Base-by-base conservation (phyloP, 2,888 invertebrate genomes). In the Deilephila porcellus region DNA sequence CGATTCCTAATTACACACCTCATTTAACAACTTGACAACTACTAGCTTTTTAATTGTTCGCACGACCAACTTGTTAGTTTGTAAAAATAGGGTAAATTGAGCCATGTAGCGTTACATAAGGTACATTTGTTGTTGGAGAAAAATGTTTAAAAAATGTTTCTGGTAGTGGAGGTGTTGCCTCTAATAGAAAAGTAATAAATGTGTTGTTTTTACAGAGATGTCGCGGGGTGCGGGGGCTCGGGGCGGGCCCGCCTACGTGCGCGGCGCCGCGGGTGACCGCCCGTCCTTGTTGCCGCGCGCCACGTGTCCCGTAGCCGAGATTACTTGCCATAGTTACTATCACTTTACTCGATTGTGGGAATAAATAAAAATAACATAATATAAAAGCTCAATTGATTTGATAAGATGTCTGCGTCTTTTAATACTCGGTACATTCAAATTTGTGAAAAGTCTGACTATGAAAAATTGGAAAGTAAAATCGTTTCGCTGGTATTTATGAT, bases 191-290 rank as follows among this genome's bases (percentile, higher is more conserved):
- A 60, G 25, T 53, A 72, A 32, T 77, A 76, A 78, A 73, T 77
- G 76, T 78, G 70, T 74, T 76, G 62, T 80, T 79, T 78, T 79
- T 81, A 75, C 81, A 78, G 79, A 75, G 75, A 76, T 73, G 77
- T 77, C 76, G 45, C 67, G 67, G 25, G 52, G 45, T 25, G 11
- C 64, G 14, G 45, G 76, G 82, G 72, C 74, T 77, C 76, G 81
- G 78, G 87, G 85, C 83, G 86, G 89, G 83, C 85, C 88, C 90
- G 86, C 88, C 89, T 82, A 80, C 83, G 80, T 76, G 83, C 85
- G 86, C 82, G 84, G 80, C 86, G 89, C 87, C 89, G 74, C 85
- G 80, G 90, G 90, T 85, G 89, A 93, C 92, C 91, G 90, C 88
- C 91, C 86, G 88, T 79, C 81, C 80, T 73, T 76, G 74, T 72